These are phyloP conservation scores for Helarctos malayanus DNA, from an alignment of 2,797 vertebrate genomes.

Conservation along the genomic window DNA sequence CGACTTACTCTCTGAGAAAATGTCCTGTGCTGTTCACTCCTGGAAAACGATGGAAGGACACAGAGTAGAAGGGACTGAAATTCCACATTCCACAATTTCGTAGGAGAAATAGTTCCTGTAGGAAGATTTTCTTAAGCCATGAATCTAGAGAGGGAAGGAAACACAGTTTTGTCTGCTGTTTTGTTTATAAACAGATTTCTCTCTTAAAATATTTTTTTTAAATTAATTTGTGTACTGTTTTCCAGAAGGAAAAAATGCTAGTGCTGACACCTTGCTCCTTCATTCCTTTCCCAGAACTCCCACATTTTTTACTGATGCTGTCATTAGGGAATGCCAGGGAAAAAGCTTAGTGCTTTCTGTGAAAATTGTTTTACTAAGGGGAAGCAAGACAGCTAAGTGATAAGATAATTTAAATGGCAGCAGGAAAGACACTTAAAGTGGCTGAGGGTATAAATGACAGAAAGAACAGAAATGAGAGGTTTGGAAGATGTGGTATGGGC, in stretches of 20 bases:
- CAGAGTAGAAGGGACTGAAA: background rate
- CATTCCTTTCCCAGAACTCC: slow-evolving; percentile 62
- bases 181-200: slow-evolving; percentile 34
- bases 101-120: background rate
- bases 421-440: slow-evolving; percentile 85
- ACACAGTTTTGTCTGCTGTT: background rate
- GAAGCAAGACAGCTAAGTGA: slow-evolving; percentile 87
- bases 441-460: slow-evolving; percentile 85
- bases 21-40: background rate
- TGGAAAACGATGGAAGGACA: background rate
- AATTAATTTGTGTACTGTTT: background rate
- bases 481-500: slow-evolving; percentile 75
- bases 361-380: slow-evolving; percentile 86
- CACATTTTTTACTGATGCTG: slow-evolving; percentile 84
- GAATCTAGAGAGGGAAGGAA: slow-evolving; percentile 35
- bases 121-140: background rate
- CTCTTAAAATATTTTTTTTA: background rate
- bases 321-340: slow-evolving; percentile 86
- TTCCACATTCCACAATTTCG: background rate
- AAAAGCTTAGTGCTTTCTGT: slow-evolving; percentile 85
- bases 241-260: background rate
- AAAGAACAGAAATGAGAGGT: slow-evolving; percentile 71
- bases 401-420: slow-evolving; percentile 90
- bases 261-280: slow-evolving; percentile 14
- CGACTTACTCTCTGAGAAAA: background rate